phyloP scores from a whole-genome alignment of 1,140 invertebrate species.

The Cyclargus thomasi region DNA sequence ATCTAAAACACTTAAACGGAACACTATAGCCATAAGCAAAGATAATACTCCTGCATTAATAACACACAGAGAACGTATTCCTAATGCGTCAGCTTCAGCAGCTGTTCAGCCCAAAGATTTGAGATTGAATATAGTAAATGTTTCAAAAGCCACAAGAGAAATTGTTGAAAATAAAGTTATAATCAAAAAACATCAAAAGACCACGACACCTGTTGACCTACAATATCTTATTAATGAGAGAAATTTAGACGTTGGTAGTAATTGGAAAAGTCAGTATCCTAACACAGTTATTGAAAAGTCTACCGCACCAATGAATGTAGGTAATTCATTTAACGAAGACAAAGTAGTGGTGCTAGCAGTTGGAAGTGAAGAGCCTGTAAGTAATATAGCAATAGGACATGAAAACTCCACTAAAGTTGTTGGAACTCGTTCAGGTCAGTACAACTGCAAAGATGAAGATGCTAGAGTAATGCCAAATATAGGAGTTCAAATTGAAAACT shows the following conservation, averaged over 20 bases:
- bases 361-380: neutral
- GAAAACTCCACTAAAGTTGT: neutral
- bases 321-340: neutral
- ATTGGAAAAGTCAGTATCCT: conserved; percentile 6
- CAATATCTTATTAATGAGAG: neutral
- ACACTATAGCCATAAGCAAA: conserved; percentile 15
- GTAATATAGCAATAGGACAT: neutral
- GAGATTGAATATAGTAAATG: neutral
- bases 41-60: neutral
- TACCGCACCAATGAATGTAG: neutral
- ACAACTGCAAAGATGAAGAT: neutral
- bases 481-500: neutral
- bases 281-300: conserved; percentile 1
- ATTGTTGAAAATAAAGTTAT: neutral
- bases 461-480: neutral
- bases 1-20: conserved; percentile 28
- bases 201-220: neutral
- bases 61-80: neutral
- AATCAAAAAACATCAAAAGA: neutral
- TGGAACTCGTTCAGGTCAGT: neutral
- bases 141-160: neutral
- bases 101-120: neutral
- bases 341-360: conserved; percentile 8
- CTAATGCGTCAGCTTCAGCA: neutral
- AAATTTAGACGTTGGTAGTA: neutral